A percentile compares a stretch with the other conserved stretches of the same genome.
Evolutionary conservation across 2,797 vertebrate genomes (phyloP).

Genomic region (Eurystomus glaucurus): DNA sequence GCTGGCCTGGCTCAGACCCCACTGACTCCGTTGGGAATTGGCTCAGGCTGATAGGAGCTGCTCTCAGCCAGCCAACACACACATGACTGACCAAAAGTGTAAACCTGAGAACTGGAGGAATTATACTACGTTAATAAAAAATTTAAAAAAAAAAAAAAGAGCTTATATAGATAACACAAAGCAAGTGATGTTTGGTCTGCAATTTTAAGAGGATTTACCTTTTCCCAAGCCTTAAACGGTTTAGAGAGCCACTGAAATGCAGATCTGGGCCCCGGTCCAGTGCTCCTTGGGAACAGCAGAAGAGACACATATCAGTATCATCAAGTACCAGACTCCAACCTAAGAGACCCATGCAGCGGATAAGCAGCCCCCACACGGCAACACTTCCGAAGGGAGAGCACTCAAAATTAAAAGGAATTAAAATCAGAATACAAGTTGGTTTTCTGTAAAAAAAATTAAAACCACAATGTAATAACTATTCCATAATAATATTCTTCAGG

Average conservation of each 20-base stretch:
- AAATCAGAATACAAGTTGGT: not conserved
- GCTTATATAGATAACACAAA: not conserved
- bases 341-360: not conserved
- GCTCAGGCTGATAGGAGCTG: not conserved
- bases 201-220: slow-evolving; percentile 17
- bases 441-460: not conserved
- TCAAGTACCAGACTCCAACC: not conserved
- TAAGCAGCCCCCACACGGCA: not conserved
- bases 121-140: not conserved
- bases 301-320: not conserved
- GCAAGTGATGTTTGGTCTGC: not conserved
- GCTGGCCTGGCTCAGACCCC: slow-evolving; percentile 59
- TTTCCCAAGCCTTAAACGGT: not conserved
- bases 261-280: not conserved
- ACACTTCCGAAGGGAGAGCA: not conserved
- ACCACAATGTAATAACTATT: not conserved
- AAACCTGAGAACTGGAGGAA: slow-evolving; percentile 26
- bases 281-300: not conserved
- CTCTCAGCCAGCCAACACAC: not conserved
- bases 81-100: not conserved
- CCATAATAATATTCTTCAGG: not conserved
- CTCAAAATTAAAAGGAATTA: not conserved
- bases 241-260: not conserved
- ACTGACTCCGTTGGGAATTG: not conserved
- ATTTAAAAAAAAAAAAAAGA: not conserved